phyloP scores from a whole-genome alignment of 37 sponge, comb jelly and placozoan species.

The Amphimedon queenslandica region DNA sequence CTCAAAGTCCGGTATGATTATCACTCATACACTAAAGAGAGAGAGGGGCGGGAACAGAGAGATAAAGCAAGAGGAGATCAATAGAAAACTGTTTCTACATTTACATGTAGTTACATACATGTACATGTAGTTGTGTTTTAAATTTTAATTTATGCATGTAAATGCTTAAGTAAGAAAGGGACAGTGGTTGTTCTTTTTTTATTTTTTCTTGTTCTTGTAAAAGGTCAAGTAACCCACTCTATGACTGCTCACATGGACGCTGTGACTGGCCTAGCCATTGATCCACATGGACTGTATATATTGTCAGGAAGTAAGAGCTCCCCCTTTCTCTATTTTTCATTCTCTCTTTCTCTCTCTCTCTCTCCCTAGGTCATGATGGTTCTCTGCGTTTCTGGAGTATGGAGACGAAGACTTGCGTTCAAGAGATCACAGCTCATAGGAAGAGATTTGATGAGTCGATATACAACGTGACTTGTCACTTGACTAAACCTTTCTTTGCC shows the following conservation, averaged over 20 bases:
- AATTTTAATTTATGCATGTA: no score
- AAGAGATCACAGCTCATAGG: slow-evolving; percentile 89
- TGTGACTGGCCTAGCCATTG: slow-evolving; percentile 86
- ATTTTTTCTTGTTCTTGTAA: no score
- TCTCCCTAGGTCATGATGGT: slow-evolving; percentile 86
- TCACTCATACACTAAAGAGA: not conserved
- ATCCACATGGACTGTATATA: slow-evolving; percentile 92
- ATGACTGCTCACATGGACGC: slow-evolving; percentile 95
- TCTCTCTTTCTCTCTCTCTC: not conserved
- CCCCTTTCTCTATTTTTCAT: not conserved
- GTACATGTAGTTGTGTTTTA: no score
- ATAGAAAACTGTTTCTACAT: no score
- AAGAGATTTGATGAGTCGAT: slow-evolving; percentile 85
- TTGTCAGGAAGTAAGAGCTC: slow-evolving; percentile 78
- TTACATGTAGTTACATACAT: no score
- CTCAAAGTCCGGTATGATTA: slow-evolving; percentile 47
- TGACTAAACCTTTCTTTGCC: slow-evolving; percentile 74
- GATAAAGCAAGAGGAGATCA: slow-evolving; percentile 23
- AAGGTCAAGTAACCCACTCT: slow-evolving; percentile 74
- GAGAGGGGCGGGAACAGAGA: no score
- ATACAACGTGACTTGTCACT: slow-evolving; percentile 83
- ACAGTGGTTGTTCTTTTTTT: no score
- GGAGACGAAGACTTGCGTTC: slow-evolving; percentile 85
- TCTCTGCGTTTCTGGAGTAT: slow-evolving; percentile 93
- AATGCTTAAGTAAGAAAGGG: no score